Evolutionary conservation across 2,888 invertebrate genomes (phyloP).

Genomic region (Phengaris alcon): DNA sequence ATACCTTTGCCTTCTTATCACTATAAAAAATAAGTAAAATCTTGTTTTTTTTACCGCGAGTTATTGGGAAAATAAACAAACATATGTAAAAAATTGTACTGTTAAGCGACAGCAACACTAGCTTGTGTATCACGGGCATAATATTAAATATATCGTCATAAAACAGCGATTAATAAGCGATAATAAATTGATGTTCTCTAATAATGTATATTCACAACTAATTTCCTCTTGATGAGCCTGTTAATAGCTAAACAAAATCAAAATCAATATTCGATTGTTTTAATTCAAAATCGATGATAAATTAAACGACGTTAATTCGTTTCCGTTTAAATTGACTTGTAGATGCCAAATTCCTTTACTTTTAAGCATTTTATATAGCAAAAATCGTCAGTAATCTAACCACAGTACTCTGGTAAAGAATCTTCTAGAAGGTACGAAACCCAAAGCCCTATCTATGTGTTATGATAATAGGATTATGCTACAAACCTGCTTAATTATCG

Average conservation of each 20-base stretch:
- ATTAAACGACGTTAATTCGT: no score
- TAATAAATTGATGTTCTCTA: not conserved
- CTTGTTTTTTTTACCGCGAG: no score
- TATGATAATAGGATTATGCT: not conserved
- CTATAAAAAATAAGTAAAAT: no score
- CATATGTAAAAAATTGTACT: no score
- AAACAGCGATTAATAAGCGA: not conserved
- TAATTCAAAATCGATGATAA: not conserved
- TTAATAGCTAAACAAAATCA: not conserved
- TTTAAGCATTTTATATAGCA: no score
- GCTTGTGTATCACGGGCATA: not conserved
- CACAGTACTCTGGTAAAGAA: no score
- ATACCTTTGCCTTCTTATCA: no score
- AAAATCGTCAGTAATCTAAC: no score
- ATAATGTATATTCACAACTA: not conserved
- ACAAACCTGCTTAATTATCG: not conserved
- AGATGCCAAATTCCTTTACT: no score
- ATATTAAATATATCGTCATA: not conserved
- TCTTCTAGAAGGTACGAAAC: not conserved
- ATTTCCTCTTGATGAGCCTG: not conserved
- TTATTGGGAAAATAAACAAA: no score
- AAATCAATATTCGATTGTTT: not conserved
- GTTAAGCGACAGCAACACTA: not conserved
- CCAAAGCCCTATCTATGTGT: not conserved
- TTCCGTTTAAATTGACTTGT: no score